A percentile compares a stretch with the other conserved stretches of the same genome.
phyloP scores from a whole-genome alignment of 2,888 invertebrate species.

The Palloptera scutellata region DNA sequence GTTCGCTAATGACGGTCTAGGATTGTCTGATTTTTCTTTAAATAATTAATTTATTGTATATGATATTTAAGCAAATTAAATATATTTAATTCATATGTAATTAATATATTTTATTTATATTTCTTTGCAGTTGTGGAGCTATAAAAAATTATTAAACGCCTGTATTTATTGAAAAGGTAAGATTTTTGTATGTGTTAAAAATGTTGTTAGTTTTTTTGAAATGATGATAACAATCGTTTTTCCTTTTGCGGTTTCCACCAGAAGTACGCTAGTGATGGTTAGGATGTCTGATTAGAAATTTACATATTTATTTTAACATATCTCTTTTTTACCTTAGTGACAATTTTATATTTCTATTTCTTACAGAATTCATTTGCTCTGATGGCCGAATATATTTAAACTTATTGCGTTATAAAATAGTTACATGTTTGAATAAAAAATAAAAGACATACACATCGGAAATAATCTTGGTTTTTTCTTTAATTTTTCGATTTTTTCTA shows the following conservation, averaged over 20 bases:
- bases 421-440: no score
- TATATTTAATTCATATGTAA: not conserved
- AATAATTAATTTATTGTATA: not conserved
- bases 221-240: conserved; percentile 60
- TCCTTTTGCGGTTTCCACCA: conserved; percentile 77
- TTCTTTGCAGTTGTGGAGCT: no score
- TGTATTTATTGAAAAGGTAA: not conserved
- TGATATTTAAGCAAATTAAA: no score
- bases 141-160: no score
- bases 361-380: no score
- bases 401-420: no score
- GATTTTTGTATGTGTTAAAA: not conserved
- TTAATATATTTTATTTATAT: not conserved
- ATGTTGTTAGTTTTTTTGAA: conserved; percentile 13
- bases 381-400: no score
- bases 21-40: conserved; percentile 58
- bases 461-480: no score
- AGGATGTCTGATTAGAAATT: conserved; percentile 63
- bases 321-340: not conserved
- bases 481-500: no score
- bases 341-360: not conserved
- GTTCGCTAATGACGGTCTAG: conserved; percentile 59
- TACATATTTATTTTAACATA: conserved; percentile 1
- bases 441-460: no score
- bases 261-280: conserved; percentile 65